Conservation (phyloP, 1,140 invertebrate genomes). For the Zaprionus ornatus region DNA sequence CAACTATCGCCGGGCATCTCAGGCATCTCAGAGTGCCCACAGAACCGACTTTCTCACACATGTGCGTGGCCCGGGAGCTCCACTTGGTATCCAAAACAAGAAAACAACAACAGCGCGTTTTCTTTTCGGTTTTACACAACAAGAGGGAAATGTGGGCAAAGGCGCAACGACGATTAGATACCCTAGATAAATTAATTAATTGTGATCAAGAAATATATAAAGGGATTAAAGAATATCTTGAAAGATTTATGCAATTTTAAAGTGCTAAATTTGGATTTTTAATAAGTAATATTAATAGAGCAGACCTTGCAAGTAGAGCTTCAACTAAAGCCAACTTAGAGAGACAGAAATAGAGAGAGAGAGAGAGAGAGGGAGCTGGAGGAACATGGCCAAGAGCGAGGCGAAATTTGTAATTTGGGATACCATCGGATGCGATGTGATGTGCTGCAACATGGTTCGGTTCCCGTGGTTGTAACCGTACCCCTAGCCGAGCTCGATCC, state of each 20-base stretch:
- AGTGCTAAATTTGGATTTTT: neutral
- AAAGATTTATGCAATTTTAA: neutral
- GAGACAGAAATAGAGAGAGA: slow-evolving; percentile 12
- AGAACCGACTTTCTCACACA: slow-evolving; percentile 73
- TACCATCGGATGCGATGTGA: slow-evolving; percentile 30
- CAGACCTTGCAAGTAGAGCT: slow-evolving; percentile 22
- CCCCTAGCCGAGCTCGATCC: neutral
- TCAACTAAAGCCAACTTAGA: slow-evolving; percentile 9
- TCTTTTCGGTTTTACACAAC: slow-evolving; percentile 16
- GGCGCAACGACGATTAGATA: neutral
- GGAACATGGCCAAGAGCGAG: slow-evolving; percentile 68
- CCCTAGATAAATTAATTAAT: slow-evolving; percentile 1
- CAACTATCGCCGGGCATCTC: slow-evolving; percentile 11
- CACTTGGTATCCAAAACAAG: slow-evolving; percentile 11
- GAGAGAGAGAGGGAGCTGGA: slow-evolving; percentile 21
- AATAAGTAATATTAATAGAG: neutral
- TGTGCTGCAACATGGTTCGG: neutral
- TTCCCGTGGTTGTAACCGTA: slow-evolving; percentile 8
- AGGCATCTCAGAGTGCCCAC: slow-evolving; percentile 25
- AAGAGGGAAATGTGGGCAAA: neutral
- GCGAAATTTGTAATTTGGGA: slow-evolving; percentile 70
- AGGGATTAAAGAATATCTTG: neutral
- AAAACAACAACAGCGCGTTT: slow-evolving; percentile 36
- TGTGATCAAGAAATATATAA: neutral
- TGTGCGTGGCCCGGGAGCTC: slow-evolving; percentile 69